These are phyloP conservation scores for Thalassophryne amazonica DNA, from an alignment of 2,797 vertebrate species.

Conservation along the genomic window DNA sequence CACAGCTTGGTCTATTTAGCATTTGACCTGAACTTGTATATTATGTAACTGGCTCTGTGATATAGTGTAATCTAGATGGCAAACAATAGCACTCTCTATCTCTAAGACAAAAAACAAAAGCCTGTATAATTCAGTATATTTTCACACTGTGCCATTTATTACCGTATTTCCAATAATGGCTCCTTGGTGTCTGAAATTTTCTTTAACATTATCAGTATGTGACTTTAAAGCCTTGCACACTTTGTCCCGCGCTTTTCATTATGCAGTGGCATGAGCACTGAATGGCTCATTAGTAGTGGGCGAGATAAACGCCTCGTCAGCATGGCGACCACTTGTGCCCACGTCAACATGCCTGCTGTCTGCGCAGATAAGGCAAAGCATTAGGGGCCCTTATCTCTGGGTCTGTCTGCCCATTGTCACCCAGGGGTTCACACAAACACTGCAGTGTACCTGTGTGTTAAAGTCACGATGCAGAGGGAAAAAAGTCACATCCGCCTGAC, in stretches of 20 bases:
- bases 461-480: background rate
- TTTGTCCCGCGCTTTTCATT: constrained; percentile 13
- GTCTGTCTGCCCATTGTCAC: constrained; percentile 32
- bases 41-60: background rate
- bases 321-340: constrained; percentile 60
- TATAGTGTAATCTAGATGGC: background rate
- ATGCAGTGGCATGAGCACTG: constrained; percentile 37
- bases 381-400: constrained; percentile 58
- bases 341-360: constrained; percentile 61
- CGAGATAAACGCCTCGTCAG: constrained; percentile 70
- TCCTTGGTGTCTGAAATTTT: background rate
- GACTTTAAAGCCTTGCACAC: constrained; percentile 8
- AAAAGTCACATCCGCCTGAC: background rate
- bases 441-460: constrained; percentile 23
- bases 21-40: background rate
- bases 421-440: constrained; percentile 28
- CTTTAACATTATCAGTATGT: constrained; percentile 2
- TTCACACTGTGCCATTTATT: background rate
- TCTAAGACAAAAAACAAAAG: background rate
- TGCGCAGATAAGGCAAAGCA: constrained; percentile 67
- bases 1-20: too few relatives aligned
- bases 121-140: background rate
- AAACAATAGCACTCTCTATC: background rate
- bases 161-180: background rate
- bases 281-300: constrained; percentile 74